These are phyloP conservation scores for Synanthedon tipuliformis DNA, from an alignment of 2,888 invertebrate species.

Conservation along the genomic window DNA sequence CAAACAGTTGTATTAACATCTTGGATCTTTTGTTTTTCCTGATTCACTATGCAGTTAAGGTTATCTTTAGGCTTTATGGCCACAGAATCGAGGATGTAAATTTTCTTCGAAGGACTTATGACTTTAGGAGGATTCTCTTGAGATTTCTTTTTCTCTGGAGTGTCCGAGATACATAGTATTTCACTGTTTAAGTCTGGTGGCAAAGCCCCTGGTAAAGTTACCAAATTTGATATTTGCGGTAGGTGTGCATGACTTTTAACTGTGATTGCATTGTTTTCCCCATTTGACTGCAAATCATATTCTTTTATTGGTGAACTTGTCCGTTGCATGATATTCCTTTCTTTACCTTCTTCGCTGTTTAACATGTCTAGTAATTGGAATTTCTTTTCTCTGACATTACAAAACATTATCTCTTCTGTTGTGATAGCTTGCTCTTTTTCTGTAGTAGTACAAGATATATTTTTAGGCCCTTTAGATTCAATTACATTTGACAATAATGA, in stretches of 20 bases:
- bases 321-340: constrained; percentile 9
- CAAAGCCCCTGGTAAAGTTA: constrained; percentile 15
- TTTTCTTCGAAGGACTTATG: constrained; percentile 37
- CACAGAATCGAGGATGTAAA: constrained; percentile 47
- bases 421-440: constrained; percentile 10
- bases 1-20: background rate
- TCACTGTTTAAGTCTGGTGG: constrained; percentile 29
- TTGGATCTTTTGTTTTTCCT: background rate
- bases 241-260: background rate
- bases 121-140: constrained; percentile 15
- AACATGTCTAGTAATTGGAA: constrained; percentile 37
- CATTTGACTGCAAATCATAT: background rate
- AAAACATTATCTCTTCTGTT: constrained; percentile 17
- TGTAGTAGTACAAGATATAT: constrained; percentile 21
- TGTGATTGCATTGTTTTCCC: background rate
- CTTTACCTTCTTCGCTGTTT: constrained; percentile 28
- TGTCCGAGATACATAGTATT: constrained; percentile 17
- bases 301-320: background rate
- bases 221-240: too few relatives aligned
- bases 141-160: background rate
- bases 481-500: constrained; percentile 8
- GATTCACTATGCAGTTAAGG: background rate
- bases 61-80: constrained; percentile 26
- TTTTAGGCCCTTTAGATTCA: constrained; percentile 25
- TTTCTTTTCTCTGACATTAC: constrained; percentile 32